A percentile compares a stretch with the other conserved stretches of the same genome.
Conservation (phyloP, 1,140 invertebrate species). For the Cherax destructor region DNA sequence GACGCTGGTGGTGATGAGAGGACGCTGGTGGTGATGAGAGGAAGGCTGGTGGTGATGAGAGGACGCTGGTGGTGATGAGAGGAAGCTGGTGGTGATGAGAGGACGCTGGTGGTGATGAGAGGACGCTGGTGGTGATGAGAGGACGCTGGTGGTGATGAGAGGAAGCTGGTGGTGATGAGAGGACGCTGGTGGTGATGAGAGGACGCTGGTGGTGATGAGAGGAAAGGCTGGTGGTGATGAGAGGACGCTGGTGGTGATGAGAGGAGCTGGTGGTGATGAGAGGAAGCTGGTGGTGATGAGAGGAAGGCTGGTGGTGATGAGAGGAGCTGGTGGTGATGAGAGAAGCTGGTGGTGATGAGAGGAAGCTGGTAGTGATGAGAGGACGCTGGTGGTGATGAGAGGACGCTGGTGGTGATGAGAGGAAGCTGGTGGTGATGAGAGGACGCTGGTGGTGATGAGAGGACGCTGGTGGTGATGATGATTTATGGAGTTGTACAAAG, state of each 20-base stretch:
- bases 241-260: too few species aligned
- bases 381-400: neutral
- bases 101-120: neutral
- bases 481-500: neutral
- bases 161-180: neutral
- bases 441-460: too few species aligned
- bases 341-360: neutral
- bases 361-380: neutral
- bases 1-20: too few species aligned
- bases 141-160: neutral
- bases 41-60: too few species aligned
- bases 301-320: neutral
- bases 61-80: neutral
- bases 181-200: neutral
- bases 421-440: too few species aligned
- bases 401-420: neutral
- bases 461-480: too few species aligned
- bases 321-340: neutral
- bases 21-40: too few species aligned
- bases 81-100: neutral
- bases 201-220: neutral
- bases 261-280: neutral
- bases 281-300: neutral
- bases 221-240: neutral
- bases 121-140: too few species aligned